Base-by-base conservation (phyloP, 1,140 invertebrate genomes). In the Micrasema minimum region DNA sequence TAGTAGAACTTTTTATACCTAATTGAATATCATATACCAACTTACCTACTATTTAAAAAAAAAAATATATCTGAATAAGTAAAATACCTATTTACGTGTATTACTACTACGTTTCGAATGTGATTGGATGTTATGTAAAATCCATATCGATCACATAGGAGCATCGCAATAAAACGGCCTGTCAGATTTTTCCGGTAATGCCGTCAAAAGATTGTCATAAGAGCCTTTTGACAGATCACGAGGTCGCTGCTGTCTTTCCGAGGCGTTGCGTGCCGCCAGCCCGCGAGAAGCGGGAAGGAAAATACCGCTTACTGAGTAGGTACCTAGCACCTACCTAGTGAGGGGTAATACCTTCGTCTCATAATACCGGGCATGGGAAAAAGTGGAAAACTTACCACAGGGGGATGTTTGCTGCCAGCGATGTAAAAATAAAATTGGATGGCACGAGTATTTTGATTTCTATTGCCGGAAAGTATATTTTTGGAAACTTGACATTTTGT, bases 401-500 rank as follows among this genome's bases (percentile, higher is more conserved):
- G 55, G 64, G 66, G 26, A 57, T 51, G 38, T 35, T 69, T 16
- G 66, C 51, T 43, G 46, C 26, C 67, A 31, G 62, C 57, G 38
- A 69, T 64, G 62, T 64, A 64, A 64, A 69, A 69, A 69, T 69
- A 69, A 62, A 20, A 20, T 20, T 64, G 45, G 59, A 64, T 64
- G 3, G 59, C 43, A 20, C 45, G 43, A 69, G 67, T 46, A 26
- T 46, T 67, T 48, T 23, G 53, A 69, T 46, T 69, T 23, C 20
- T 46, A 38, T 43, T 35, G 67, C 43, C 67, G 45, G 59, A 69
- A 69, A 45, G 59, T 69, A 26, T 69, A 69, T 69, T 69, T 69
- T 69, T 62, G 67, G 67, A 69, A 69, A 62, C 67, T 69, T 69
- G 67, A 69, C 67, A 72, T 65, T 67, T 65, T 64, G 59, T 64